Base-by-base conservation (phyloP, 2,113 vertebrate genomes). In the Apeltes quadracus region DNA sequence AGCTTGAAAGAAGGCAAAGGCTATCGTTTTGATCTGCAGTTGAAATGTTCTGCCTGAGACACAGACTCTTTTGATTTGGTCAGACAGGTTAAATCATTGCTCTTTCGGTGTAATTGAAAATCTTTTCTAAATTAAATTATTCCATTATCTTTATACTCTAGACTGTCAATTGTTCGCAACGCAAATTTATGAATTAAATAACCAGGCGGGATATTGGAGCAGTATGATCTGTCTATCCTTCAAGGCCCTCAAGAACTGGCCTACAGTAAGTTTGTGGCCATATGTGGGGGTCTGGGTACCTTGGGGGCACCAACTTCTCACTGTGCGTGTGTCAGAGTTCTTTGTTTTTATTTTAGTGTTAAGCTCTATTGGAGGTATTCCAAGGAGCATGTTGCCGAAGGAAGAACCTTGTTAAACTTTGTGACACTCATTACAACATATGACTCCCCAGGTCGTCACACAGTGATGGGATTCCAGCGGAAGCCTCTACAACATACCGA, bases 371-470 rank as follows among this genome's bases (percentile, higher is more conserved):
- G 56, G 54, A 36, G 65, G 51, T 76, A 62, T 78, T 43, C 20
- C 48, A 67, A 36, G 69, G 68, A 69, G 23, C 20, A 12, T 61
- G 78, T 53, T 38, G 32, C 54, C 9, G 22, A 58, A 59, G 73
- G 71, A 84, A 25, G 65, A 70, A 65, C 68, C 85, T 86, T 83
- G 89, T 91, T 92, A 90, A 91, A 89, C 90, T 90, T 56, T 63
- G 82, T 46, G 75, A 76, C 79, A 78, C 71, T 78, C 77, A 81
- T 83, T 81, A 82, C 78, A 71, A 44, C 46, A 75, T 78, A 64
- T 51, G 61, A 80, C 64, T 80, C 32, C 39, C 43, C 0, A 44
- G 66, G 83, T 79, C 64, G 50, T 10, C 55, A n/a, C 54, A 72
- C 57, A 50, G 63, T 34, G 62, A 55, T 63, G 82, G 50, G 54